Conservation (phyloP, 2,797 vertebrate species). For the Mycteria americana region DNA sequence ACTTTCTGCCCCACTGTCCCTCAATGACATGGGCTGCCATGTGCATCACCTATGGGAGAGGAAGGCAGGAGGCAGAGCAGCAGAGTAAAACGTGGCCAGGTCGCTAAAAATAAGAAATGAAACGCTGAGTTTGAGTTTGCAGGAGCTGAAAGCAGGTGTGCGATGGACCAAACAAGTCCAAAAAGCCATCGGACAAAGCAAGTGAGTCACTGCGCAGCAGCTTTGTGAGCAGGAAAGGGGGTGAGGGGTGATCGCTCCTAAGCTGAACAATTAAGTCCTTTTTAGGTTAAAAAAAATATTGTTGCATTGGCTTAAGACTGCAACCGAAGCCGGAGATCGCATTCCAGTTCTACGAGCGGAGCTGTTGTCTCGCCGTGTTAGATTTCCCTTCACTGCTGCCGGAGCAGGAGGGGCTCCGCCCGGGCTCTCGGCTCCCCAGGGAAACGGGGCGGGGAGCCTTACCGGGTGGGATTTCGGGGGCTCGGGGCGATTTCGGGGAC, state of each 20-base stretch:
- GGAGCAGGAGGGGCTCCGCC: background rate
- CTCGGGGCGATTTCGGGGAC: background rate
- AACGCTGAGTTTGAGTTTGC: background rate
- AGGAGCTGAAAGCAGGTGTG: background rate
- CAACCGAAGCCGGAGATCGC: background rate
- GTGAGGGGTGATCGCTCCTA: background rate
- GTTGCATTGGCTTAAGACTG: background rate
- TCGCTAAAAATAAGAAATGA: background rate
- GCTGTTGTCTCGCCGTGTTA: accelerated
- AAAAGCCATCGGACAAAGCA: background rate
- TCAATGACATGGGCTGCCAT: background rate
- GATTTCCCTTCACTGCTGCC: background rate
- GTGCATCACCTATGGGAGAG: background rate
- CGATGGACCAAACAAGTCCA: background rate
- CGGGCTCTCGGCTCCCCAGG: background rate
- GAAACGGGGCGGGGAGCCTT: background rate
- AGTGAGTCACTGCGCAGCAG: background rate
- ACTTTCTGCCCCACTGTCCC: background rate
- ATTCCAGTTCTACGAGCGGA: background rate
- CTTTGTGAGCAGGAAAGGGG: background rate
- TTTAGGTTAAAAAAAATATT: background rate
- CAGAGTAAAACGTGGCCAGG: background rate
- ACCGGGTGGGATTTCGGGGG: background rate
- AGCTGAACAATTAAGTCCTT: background rate
- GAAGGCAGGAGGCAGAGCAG: background rate